Base-by-base conservation (phyloP, 2,888 invertebrate species). In the Pachliopta kotzebuea region DNA sequence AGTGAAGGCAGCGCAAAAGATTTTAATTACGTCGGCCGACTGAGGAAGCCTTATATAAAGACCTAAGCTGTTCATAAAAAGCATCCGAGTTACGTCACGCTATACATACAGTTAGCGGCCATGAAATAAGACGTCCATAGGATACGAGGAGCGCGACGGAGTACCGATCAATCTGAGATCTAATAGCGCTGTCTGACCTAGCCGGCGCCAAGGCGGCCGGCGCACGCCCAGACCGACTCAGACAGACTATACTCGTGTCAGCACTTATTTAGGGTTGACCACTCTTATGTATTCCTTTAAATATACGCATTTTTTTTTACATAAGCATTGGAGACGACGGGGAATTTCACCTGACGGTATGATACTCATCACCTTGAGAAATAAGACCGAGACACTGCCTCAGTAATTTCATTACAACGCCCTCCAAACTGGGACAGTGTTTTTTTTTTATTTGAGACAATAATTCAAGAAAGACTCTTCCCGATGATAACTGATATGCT, bases 101-200 rank as follows among this genome's bases (percentile, higher is more conserved):
- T 69, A 67, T 65, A 57, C 66, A 69, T 67, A 69, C 67, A 71
- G 69, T 71, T 70, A 70, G 70, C 67, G 71, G 68, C 65, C 64
- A 72, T 72, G 71, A 72, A 74, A 71, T 70, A 72, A 72, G 74
- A 71, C 72, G 69, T 74, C 73, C 81, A 79, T 77, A 75, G 76
- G 81, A 79, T 80, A 75, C 72, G 72, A 67, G 69, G 71, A 68
- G 68, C 75, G 79, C 80, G 82, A 82, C 82, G 75, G 79, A 80
- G 83, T 73, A 78, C 73, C 86, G 86, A 88, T 88, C 88, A 89
- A 88, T 88, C 88, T 84, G 81, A 80, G 80, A 80, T 80, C 77
- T 84, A 86, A 88, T 85, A 82, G 84, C 80, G 76, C 72, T 76
- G 88, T 84, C 86, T 84, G 88, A 85, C 82, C 87, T 80, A 84